Evolutionary conservation across 2,888 invertebrate species (phyloP).

Genomic region (Diploptera punctata): DNA sequence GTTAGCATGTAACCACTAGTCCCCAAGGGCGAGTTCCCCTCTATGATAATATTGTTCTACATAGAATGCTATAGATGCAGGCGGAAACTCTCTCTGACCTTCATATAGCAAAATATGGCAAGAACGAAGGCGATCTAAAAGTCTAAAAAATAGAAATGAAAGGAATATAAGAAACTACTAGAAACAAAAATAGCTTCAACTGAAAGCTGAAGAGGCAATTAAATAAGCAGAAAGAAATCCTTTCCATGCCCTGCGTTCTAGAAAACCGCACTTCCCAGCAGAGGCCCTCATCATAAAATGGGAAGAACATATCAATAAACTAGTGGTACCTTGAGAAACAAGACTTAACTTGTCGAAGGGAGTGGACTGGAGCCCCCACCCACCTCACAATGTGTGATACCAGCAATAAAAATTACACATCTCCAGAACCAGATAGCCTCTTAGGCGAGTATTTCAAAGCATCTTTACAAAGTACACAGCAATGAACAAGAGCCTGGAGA

Average conservation of each 20-base stretch:
- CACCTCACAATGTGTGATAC: neutral
- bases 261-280: neutral
- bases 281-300: constrained; percentile 4
- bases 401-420: neutral
- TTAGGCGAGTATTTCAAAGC: no score
- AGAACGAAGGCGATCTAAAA: neutral
- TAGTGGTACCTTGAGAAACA: neutral
- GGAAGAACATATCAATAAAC: neutral
- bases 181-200: constrained; percentile 1
- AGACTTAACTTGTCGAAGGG: neutral
- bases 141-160: neutral
- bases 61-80: no score
- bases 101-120: neutral
- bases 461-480: no score
- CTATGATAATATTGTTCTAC: no score
- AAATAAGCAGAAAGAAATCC: constrained; percentile 6
- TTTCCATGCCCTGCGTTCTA: neutral
- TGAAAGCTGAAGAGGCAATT: neutral
- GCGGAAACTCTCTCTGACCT: no score
- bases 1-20: no score
- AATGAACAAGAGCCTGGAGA: no score
- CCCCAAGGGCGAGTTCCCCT: no score
- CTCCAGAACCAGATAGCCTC: neutral
- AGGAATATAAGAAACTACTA: neutral
- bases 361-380: neutral